phyloP scores from a whole-genome alignment of 2,888 invertebrate genomes.

The Cheilosia variabilis region DNA sequence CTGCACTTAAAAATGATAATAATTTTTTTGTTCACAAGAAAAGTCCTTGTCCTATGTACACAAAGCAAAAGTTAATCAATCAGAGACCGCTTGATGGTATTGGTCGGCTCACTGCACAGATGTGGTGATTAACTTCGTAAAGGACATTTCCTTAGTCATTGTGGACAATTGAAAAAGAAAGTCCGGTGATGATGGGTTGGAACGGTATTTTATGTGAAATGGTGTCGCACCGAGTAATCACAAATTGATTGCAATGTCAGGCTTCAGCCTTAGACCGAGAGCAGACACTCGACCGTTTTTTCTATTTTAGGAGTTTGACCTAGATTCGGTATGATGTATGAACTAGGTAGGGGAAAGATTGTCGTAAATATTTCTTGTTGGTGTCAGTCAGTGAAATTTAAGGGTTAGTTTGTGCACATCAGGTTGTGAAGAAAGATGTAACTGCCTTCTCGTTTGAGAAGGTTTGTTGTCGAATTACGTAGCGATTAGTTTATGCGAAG shows the following conservation, averaged over 20 bases:
- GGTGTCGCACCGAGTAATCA: background rate
- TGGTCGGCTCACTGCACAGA: constrained; percentile 1
- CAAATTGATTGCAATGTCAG: background rate
- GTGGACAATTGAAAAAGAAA: background rate
- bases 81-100: constrained; percentile 4
- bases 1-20: background rate
- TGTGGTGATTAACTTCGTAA: background rate
- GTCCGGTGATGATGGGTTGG: background rate
- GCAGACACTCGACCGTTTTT: background rate
- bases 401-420: background rate
- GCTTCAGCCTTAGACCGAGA: background rate
- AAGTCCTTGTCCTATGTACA: background rate
- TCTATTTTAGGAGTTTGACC: constrained; percentile 1
- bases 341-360: background rate
- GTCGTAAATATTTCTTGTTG: background rate
- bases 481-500: too few species aligned
- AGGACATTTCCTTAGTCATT: background rate
- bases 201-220: background rate
- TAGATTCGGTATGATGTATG: background rate
- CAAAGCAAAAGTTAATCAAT: constrained; percentile 30
- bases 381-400: background rate
- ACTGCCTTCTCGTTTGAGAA: too few species aligned
- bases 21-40: background rate
- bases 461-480: too few species aligned
- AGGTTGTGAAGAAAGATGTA: background rate